Evolutionary conservation across 35 echinoderm and acorn worm species (phyloP).

Genomic region (Hemicentrotus pulcherrimus): DNA sequence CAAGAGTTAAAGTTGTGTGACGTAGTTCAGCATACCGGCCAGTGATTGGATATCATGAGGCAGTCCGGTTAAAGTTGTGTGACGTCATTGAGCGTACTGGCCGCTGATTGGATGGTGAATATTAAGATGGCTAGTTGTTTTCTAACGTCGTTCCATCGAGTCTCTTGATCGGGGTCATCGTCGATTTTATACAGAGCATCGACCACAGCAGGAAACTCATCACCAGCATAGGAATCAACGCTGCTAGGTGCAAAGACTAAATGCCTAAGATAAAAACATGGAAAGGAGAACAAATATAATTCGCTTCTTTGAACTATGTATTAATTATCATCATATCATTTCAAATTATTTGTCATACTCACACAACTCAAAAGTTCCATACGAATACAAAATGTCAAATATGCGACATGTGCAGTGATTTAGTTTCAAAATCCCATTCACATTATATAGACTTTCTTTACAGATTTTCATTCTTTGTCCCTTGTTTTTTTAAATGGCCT

Average conservation of each 20-base stretch:
- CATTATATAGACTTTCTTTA: too few species aligned
- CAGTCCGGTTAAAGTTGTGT: not conserved
- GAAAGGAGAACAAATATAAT: not conserved
- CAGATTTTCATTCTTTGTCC: too few species aligned
- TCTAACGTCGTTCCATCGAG: conserved; percentile 36
- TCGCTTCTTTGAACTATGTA: too few species aligned
- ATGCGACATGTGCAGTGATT: too few species aligned
- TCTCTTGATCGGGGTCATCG: conserved; percentile 47
- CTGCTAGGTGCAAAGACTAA: conserved; percentile 90
- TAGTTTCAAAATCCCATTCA: too few species aligned
- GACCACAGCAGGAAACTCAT: conserved; percentile 80
- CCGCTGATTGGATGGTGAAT: conserved; percentile 60
- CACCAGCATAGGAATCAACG: conserved; percentile 73
- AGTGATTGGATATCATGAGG: conserved; percentile 59
- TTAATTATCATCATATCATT: too few species aligned
- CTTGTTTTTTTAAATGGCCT: too few species aligned
- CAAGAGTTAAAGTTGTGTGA: not conserved
- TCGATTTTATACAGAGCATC: conserved; percentile 89
- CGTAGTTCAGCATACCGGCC: conserved; percentile 59
- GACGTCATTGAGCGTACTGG: conserved; percentile 70
- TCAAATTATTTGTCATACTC: too few species aligned
- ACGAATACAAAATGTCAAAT: too few species aligned
- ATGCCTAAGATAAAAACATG: conserved; percentile 59
- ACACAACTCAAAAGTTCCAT: too few species aligned
- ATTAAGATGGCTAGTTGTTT: conserved; percentile 49